Conservation (phyloP, 2,113 vertebrate species). For the Grantiella picta region DNA sequence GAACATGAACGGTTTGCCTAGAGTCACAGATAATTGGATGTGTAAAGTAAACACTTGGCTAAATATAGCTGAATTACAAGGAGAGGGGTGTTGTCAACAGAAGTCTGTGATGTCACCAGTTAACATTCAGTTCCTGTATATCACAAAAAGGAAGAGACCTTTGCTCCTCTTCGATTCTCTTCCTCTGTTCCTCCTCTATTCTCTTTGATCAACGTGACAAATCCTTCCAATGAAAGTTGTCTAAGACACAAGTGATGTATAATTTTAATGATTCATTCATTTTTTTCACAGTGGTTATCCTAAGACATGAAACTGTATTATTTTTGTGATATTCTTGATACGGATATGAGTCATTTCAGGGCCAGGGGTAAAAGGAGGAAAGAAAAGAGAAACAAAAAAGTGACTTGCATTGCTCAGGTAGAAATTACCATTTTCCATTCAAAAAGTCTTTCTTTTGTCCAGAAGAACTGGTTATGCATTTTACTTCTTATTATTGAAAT, state of each 20-base stretch:
- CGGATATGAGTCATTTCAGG: background rate
- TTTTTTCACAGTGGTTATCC: background rate
- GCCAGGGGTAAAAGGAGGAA: accelerated
- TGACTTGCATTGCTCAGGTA: background rate
- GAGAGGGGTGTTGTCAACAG: background rate
- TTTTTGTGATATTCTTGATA: background rate
- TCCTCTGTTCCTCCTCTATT: background rate
- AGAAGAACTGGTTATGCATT: background rate
- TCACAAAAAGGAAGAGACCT: background rate
- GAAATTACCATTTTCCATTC: background rate
- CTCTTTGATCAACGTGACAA: background rate
- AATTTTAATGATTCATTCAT: background rate
- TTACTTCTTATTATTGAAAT: background rate
- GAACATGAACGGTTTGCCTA: background rate
- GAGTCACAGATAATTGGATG: background rate
- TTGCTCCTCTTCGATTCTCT: background rate
- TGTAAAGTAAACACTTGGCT: background rate
- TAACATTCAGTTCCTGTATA: background rate
- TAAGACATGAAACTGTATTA: background rate
- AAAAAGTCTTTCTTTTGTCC: background rate
- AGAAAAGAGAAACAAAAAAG: background rate
- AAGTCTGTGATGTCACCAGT: background rate
- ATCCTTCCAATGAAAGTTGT: background rate
- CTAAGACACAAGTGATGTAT: background rate
- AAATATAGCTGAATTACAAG: background rate